A percentile compares a stretch with the other conserved stretches of the same genome.
These are phyloP conservation scores for Pomatostomus ruficeps DNA, from an alignment of 2,113 vertebrate species.

Conservation along the genomic window DNA sequence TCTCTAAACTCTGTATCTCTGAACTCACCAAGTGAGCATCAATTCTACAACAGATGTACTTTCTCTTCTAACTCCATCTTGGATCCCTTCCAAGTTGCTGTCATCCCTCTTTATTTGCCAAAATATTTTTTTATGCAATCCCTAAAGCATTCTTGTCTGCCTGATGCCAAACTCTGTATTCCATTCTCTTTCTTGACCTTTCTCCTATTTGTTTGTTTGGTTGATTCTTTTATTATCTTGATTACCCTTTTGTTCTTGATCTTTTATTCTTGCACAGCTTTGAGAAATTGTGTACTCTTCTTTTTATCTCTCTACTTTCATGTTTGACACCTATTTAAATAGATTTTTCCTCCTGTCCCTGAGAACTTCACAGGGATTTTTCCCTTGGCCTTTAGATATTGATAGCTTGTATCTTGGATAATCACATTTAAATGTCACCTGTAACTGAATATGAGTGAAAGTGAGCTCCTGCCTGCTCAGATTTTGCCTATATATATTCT, in stretches of 20 bases:
- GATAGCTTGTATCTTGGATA: neutral
- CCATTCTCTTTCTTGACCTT: neutral
- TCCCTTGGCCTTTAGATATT: neutral
- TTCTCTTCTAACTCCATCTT: slow-evolving; percentile 31
- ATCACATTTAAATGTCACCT: slow-evolving; percentile 18
- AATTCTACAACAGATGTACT: slow-evolving; percentile 11
- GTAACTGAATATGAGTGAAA: neutral
- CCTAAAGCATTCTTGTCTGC: neutral
- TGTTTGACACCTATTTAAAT: neutral
- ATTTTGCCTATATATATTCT: neutral
- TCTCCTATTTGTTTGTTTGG: neutral
- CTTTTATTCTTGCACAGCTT: neutral
- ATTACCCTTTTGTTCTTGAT: neutral
- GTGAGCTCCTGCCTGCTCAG: neutral
- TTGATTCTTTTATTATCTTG: neutral
- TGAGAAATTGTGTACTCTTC: neutral
- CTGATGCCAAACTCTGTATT: neutral
- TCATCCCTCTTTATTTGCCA: neutral
- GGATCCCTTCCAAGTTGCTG: neutral
- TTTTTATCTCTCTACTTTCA: neutral
- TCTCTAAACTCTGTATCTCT: slow-evolving; percentile 33
- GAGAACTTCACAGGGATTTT: slow-evolving; percentile 1
- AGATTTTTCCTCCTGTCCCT: neutral
- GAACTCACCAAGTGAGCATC: neutral
- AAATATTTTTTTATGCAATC: neutral